Conservation (phyloP, 2,888 invertebrate species). For the Nemapogon koenigi region DNA sequence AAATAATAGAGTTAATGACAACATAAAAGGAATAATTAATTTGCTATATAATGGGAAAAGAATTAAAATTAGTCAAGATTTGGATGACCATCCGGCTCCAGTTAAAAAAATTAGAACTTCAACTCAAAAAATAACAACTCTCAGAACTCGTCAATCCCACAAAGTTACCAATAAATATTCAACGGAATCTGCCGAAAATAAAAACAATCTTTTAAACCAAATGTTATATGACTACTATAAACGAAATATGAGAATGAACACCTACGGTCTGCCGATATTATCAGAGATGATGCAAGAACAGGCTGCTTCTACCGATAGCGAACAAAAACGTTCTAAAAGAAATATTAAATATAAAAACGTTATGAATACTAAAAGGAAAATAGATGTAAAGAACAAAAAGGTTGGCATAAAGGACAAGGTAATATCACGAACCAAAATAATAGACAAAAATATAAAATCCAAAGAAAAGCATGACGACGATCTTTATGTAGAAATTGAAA, state of each 20-base stretch:
- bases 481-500: conserved; percentile 51
- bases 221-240: conserved; percentile 2
- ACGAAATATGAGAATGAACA: too few species aligned
- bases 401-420: neutral
- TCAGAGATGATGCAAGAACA: too few species aligned
- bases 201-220: conserved; percentile 1
- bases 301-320: too few species aligned
- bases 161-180: too few species aligned
- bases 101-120: too few species aligned
- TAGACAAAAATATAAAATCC: conserved; percentile 17
- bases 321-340: conserved; percentile 32
- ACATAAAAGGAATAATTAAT: conserved; percentile 33
- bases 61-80: conserved; percentile 23
- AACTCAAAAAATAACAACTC: too few species aligned
- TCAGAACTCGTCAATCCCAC: too few species aligned
- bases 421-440: conserved; percentile 7
- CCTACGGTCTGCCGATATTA: too few species aligned
- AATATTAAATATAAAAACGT: conserved; percentile 34
- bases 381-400: conserved; percentile 1
- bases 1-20: conserved; percentile 21
- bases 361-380: conserved; percentile 21
- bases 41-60: conserved; percentile 39
- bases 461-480: conserved; percentile 35
- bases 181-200: too few species aligned
- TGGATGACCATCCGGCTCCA: too few species aligned